Evolutionary conservation across 2,797 vertebrate species (phyloP).

Genomic region (Tragopan temminckii): DNA sequence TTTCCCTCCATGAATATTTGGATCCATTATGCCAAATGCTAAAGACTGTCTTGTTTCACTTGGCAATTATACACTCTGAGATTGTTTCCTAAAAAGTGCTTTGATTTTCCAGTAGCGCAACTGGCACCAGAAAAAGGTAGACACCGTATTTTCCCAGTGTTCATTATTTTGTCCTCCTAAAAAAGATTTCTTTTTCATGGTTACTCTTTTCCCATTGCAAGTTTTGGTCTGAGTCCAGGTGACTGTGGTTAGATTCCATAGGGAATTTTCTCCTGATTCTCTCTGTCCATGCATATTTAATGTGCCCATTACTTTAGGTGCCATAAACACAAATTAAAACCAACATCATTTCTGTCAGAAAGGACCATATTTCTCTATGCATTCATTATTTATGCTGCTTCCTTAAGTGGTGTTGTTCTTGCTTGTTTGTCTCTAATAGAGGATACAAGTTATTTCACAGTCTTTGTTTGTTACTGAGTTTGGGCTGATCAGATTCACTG

Average conservation of each 20-base stretch:
- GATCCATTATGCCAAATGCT: not conserved
- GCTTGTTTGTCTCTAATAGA: conserved; percentile 53
- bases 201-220: conserved; percentile 8
- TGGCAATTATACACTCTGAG: not conserved
- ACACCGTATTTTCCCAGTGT: not conserved
- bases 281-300: conserved; percentile 66
- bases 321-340: conserved; percentile 77
- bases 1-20: not conserved
- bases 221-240: conserved; percentile 18
- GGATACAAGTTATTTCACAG: conserved; percentile 46
- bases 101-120: not conserved
- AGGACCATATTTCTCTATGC: conserved; percentile 50
- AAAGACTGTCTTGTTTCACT: not conserved
- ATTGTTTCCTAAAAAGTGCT: not conserved
- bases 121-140: not conserved
- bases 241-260: not conserved
- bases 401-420: conserved; percentile 63
- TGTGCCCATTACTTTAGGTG: conserved; percentile 70
- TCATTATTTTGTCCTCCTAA: conserved; percentile 18
- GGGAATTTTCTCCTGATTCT: conserved; percentile 37
- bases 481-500: not conserved
- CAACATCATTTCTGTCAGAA: conserved; percentile 67
- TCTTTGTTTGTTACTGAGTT: not conserved
- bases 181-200: not conserved
- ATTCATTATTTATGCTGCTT: conserved; percentile 68